phyloP scores from a whole-genome alignment of 1,140 invertebrate species.

The Pemphigus obesinymphae region DNA sequence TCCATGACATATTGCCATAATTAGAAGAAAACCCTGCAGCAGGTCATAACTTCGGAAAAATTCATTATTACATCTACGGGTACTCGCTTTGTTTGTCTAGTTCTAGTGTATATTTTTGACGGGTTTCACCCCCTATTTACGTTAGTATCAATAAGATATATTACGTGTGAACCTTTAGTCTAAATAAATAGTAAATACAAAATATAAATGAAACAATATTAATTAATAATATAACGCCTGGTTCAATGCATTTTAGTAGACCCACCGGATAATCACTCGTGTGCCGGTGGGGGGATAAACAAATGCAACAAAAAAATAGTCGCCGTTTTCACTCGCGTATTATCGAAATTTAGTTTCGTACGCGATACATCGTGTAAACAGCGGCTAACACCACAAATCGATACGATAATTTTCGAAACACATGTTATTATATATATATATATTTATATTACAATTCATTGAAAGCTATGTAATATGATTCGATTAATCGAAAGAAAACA shows the following conservation, averaged over 20 bases:
- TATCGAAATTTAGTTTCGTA: background rate
- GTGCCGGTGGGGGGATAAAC: constrained; percentile 24
- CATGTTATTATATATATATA: background rate
- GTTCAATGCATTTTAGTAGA: constrained; percentile 13
- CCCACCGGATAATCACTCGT: background rate
- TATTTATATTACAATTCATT: background rate
- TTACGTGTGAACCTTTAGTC: background rate
- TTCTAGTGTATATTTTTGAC: background rate
- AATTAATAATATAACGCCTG: too few relatives aligned
- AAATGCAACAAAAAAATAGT: constrained; percentile 20
- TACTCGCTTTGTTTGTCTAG: background rate
- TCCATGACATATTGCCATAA: background rate
- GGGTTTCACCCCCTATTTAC: background rate
- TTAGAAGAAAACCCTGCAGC: background rate
- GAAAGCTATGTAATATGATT: background rate
- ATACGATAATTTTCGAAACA: background rate
- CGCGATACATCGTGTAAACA: background rate
- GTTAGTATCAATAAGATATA: background rate
- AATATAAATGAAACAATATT: background rate
- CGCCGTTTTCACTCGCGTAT: constrained; percentile 9
- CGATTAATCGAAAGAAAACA: background rate
- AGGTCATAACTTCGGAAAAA: background rate
- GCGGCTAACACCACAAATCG: background rate
- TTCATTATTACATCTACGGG: background rate
- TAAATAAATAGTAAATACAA: constrained; percentile 3